phyloP scores from a whole-genome alignment of 2,888 invertebrate genomes.

The Carterocephalus palaemon region DNA sequence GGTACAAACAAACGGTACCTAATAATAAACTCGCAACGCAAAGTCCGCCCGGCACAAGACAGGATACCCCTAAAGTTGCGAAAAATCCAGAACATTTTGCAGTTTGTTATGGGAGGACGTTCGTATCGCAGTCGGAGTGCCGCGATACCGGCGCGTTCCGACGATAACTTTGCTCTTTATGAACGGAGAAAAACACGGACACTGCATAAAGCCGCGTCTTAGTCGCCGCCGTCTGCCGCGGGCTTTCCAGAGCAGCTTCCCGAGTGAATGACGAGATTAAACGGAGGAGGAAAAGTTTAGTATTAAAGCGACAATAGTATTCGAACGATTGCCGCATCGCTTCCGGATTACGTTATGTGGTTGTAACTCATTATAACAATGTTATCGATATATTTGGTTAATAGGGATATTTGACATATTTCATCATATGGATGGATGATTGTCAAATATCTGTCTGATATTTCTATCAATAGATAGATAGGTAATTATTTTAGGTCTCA shows the following conservation, averaged over 20 bases:
- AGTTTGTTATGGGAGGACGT: slow-evolving; percentile 67
- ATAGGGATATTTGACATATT: too few relatives aligned
- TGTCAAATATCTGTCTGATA: too few relatives aligned
- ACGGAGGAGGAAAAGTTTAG: slow-evolving; percentile 32
- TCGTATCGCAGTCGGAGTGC: too few relatives aligned
- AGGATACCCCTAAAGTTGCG: slow-evolving; percentile 67
- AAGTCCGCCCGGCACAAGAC: slow-evolving; percentile 28
- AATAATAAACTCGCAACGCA: slow-evolving; percentile 14
- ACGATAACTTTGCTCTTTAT: slow-evolving; percentile 65
- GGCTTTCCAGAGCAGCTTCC: slow-evolving; percentile 24
- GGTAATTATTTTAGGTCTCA: too few relatives aligned
- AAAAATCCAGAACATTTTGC: slow-evolving; percentile 72
- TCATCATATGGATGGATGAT: too few relatives aligned
- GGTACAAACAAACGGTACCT: too few relatives aligned
- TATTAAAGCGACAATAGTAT: slow-evolving; percentile 30
- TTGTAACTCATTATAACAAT: slow-evolving; percentile 2
- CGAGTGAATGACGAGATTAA: slow-evolving; percentile 33
- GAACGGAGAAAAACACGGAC: slow-evolving; percentile 53
- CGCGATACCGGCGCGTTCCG: slow-evolving; percentile 41
- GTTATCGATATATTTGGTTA: too few relatives aligned
- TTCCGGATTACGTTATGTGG: slow-evolving; percentile 14
- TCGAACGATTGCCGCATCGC: slow-evolving; percentile 19
- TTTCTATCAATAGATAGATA: too few relatives aligned
- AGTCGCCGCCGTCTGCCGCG: slow-evolving; percentile 27
- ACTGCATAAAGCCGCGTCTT: slow-evolving; percentile 36